Evolutionary conservation across 2,888 invertebrate genomes (phyloP), one percentile per base, ranked within the genome.

Genomic region (Xestia rhomboidea): DNA sequence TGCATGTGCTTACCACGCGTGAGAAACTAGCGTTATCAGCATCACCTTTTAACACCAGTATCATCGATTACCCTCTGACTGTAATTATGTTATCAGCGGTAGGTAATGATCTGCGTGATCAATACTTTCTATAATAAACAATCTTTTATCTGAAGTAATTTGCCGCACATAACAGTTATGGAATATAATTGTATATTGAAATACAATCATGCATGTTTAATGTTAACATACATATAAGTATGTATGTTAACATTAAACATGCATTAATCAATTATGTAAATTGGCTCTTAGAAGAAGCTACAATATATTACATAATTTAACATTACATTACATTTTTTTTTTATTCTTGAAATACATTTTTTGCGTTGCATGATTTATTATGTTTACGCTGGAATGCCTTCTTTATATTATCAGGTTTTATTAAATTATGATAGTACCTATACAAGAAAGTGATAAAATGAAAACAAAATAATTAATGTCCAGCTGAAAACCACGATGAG

Each of bases 1-100:
- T 68, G 27, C 90, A 90, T 85, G 90, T 85, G 77, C 46, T 66
- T n/a, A 76, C 75, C 90, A 91, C 88, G 90, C 91, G 83, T 86
- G 86, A 79, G 82, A 85, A 85, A 71, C 73, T 76, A 64, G 46
- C 68, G 62, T 74, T 87, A 86, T 87, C 84, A 68, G n/a, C 0
- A 66, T 77, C 84, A 90, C 90, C 89, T 88, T 73, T 89, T 88
- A 82, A 87, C 90, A 83, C 63, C n/a, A 68, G 74, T 90, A 88
- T 90, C 88, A n/a, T 13, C 66, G 67, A 82, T 86, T 78, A 87
- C 76, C 80, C 77, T 77, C 24, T 71, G 68, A 76, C 81, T 73
- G 72, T 74, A 79, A 82, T 87, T 83, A 81, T 44, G 18, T 82
- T 82, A 84, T 77, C 84, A 46, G 7, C 46, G 0, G 60, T 71